A percentile compares a stretch with the other conserved stretches of the same genome.
These are phyloP conservation scores for Scaptomyza montana DNA, from an alignment of 1,140 invertebrate species.

Conservation along the genomic window DNA sequence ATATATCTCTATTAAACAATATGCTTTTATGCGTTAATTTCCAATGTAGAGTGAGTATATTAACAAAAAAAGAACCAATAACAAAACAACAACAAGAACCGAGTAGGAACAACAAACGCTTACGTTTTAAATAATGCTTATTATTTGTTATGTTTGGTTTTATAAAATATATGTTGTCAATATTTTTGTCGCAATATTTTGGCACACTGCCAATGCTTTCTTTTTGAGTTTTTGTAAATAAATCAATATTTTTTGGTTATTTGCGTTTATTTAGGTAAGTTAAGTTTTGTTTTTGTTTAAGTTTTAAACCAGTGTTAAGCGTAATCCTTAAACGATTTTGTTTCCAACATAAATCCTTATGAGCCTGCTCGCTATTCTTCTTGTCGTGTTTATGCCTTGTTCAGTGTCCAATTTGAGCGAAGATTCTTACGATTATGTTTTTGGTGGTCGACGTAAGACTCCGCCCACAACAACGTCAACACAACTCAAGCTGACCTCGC, in stretches of 20 bases:
- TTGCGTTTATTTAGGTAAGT: not conserved
- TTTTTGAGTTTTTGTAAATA: not conserved
- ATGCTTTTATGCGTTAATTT: slow-evolving; percentile 45
- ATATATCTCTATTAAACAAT: slow-evolving; percentile 21
- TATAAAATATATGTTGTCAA: slow-evolving; percentile 9
- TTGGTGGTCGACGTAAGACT: slow-evolving; percentile 84
- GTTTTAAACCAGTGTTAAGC: slow-evolving; percentile 18
- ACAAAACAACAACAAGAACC: slow-evolving; percentile 16
- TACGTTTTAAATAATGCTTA: slow-evolving; percentile 9
- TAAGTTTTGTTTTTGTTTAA: slow-evolving; percentile 3
- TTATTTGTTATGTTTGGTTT: slow-evolving; percentile 1
- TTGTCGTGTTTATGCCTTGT: slow-evolving; percentile 15
- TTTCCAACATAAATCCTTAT: slow-evolving; percentile 36
- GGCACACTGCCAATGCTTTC: slow-evolving; percentile 25
- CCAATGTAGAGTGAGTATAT: slow-evolving; percentile 71
- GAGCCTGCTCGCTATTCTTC: slow-evolving; percentile 45
- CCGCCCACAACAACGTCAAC: slow-evolving; percentile 83
- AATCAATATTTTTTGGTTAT: not conserved
- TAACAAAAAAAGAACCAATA: slow-evolving; percentile 10
- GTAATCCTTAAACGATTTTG: slow-evolving; percentile 7
- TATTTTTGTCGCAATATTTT: slow-evolving; percentile 21
- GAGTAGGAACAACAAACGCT: slow-evolving; percentile 15
- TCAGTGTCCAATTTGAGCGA: slow-evolving; percentile 84
- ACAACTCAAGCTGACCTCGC: slow-evolving; percentile 84
- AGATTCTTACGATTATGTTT: slow-evolving; percentile 84